Base-by-base conservation (phyloP, 2,113 vertebrate genomes). In the Otus sunia region DNA sequence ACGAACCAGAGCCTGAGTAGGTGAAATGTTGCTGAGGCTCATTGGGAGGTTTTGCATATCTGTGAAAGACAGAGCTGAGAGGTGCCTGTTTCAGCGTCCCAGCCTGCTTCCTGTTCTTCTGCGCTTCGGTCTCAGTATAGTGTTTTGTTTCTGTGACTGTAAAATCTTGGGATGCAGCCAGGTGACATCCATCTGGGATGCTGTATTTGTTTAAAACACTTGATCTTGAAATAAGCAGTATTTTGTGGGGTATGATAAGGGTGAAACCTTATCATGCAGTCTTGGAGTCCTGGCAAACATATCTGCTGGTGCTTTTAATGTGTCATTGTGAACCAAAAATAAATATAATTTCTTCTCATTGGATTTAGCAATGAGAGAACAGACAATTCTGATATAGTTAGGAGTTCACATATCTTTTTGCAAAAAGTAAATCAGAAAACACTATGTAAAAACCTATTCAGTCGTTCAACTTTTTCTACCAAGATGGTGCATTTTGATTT, bases 91-190 rank as follows among this genome's bases (percentile, higher is more conserved):
- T 32, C 59, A 15, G n/a, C 14, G 20, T 45, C 62, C 41, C 18
- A 14, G 21, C 37, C 55, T 53, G 34, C n/a, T 37, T 77, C 55
- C 49, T 47, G 8, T 55, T 43, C 37, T 69, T 43, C 36, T 34
- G 12, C 18, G 34, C 9, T 2, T 43, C 0, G 0, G 22, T 45
- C 58, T 49, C 76, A 50, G n/a, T 62, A n/a, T 50, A 62, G 34
- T 0, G 0, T 41, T 81, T 74, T 87, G 25, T 47, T 87, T 85
- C 73, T 2, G 0, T 71, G 56, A 43, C 62, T 64, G 52, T 45
- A 67, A 71, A 81, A 50, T 55, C 41, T 50, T 87, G 37, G 7
- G 9, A 37, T 62, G 36, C 20, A 78, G 52, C 29, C 52, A 47
- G 12, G 39, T 78, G 32, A 39, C 43, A 36, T 15, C 62, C 43